These are phyloP conservation scores for Lampris megalopsis DNA, from an alignment of 2,113 vertebrate species.

Conservation along the genomic window DNA sequence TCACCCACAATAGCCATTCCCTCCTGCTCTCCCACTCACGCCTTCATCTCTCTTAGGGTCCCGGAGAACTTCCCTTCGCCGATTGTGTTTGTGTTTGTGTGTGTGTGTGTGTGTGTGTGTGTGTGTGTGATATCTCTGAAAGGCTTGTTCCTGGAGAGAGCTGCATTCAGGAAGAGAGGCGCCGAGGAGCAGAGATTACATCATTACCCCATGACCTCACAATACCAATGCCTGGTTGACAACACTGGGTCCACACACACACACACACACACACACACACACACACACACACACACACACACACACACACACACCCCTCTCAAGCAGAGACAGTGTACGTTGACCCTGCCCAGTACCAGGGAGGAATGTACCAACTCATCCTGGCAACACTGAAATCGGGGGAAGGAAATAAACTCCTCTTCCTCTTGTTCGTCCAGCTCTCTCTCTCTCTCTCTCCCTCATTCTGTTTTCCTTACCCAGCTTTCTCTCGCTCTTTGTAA, in stretches of 20 bases:
- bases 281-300: background rate
- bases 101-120: constrained; percentile 29
- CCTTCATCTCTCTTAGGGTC: no score
- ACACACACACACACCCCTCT: background rate
- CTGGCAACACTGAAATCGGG: constrained; percentile 30
- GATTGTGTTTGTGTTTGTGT: background rate
- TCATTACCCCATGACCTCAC: constrained; percentile 77
- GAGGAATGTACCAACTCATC: constrained; percentile 56
- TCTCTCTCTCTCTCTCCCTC: constrained; percentile 20
- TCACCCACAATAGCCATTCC: no score
- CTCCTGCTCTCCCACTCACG: no score
- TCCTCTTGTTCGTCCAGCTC: constrained; percentile 12
- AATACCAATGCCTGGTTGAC: constrained; percentile 63
- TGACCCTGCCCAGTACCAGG: constrained; percentile 19
- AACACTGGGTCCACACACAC: constrained; percentile 61
- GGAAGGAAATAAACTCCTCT: constrained; percentile 12
- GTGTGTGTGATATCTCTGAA: constrained; percentile 31
- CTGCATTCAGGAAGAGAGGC: constrained; percentile 72
- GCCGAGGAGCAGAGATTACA: constrained; percentile 76
- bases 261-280: constrained; percentile 8
- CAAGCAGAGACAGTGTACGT: no score
- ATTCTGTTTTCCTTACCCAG: constrained; percentile 7
- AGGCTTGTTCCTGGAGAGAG: constrained; percentile 56
- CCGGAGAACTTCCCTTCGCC: no score
- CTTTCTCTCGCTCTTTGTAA: constrained; percentile 1